These are phyloP conservation scores for Myiopsitta monachus DNA, from an alignment of 2,113 vertebrate species.

Conservation along the genomic window DNA sequence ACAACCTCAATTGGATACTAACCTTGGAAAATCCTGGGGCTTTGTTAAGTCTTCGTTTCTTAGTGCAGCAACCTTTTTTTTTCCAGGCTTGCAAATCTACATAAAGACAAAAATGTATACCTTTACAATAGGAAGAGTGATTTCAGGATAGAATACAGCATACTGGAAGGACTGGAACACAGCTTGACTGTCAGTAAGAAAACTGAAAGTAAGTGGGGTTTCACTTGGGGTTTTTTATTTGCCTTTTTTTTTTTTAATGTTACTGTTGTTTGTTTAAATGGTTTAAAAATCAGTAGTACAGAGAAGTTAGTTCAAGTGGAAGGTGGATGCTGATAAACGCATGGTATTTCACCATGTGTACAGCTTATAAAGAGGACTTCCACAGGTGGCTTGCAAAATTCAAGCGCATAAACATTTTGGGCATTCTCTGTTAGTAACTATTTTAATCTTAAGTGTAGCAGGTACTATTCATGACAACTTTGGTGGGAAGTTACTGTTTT, in stretches of 20 bases:
- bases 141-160: slow-evolving; percentile 73
- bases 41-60: not conserved
- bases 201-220: slow-evolving; percentile 78
- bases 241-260: not conserved
- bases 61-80: slow-evolving; percentile 32
- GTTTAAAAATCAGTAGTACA: not conserved
- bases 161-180: slow-evolving; percentile 80
- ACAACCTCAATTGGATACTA: not conserved
- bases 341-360: not conserved
- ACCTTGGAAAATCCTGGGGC: not conserved
- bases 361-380: not conserved
- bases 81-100: slow-evolving; percentile 81
- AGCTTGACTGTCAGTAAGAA: slow-evolving; percentile 76
- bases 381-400: not conserved
- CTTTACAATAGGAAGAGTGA: slow-evolving; percentile 79
- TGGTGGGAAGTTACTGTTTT: not conserved
- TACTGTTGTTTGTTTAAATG: not conserved
- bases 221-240: not conserved
- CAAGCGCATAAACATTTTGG: not conserved
- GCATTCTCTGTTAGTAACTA: not conserved
- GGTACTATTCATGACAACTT: not conserved
- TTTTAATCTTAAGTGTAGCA: not conserved
- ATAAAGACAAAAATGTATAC: slow-evolving; percentile 80
- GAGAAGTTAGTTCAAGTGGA: not conserved
- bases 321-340: not conserved